Evolutionary conservation across 2,113 vertebrate species (phyloP).

Genomic region (Oophaga pumilio): DNA sequence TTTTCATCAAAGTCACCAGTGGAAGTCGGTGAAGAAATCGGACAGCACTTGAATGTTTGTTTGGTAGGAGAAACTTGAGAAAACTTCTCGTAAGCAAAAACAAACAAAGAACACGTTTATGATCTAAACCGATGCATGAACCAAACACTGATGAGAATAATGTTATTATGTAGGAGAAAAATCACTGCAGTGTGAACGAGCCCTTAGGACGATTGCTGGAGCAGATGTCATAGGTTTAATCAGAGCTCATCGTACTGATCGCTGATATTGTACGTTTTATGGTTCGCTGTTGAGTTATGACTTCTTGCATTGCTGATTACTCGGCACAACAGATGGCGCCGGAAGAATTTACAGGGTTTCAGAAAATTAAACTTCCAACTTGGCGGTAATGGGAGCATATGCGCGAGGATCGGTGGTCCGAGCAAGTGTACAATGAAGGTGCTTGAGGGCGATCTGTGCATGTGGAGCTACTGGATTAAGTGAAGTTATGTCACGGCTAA

Average conservation of each 20-base stretch:
- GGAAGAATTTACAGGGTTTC: slow-evolving; percentile 7
- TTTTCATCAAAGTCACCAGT: too few species aligned
- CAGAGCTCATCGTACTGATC: neutral
- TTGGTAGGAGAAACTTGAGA: too few species aligned
- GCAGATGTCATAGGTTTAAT: slow-evolving; percentile 3
- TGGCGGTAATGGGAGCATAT: slow-evolving; percentile 13
- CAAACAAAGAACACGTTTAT: too few species aligned
- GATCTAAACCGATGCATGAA: too few species aligned
- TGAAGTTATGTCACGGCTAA: too few species aligned
- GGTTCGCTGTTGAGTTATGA: neutral
- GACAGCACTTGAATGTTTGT: too few species aligned
- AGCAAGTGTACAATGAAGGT: neutral
- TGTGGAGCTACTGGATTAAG: too few species aligned
- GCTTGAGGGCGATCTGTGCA: neutral
- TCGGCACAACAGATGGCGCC: slow-evolving; percentile 8
- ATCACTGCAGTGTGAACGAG: too few species aligned
- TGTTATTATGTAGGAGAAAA: too few species aligned
- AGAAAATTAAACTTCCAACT: neutral
- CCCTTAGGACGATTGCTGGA: neutral
- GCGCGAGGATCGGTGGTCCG: neutral
- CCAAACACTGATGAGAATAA: too few species aligned
- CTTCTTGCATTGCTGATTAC: slow-evolving; percentile 23
- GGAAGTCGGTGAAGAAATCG: too few species aligned
- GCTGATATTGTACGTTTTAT: neutral
- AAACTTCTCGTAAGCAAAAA: too few species aligned